These are phyloP conservation scores for Scaptomyza reducta DNA, from an alignment of 2,888 invertebrate genomes.

Conservation along the genomic window DNA sequence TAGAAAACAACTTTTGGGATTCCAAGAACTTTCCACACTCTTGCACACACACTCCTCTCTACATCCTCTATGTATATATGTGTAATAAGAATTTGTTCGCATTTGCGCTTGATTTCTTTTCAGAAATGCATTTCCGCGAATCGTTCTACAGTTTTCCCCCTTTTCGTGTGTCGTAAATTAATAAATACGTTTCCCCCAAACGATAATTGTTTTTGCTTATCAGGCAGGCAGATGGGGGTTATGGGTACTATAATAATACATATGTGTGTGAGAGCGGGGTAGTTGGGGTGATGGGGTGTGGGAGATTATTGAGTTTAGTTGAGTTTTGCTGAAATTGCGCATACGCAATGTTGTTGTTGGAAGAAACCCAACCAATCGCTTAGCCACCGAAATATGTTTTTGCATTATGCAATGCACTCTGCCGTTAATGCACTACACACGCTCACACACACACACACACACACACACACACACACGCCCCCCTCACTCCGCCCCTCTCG, in stretches of 20 bases:
- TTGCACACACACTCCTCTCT: too few relatives aligned
- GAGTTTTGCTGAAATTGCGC: conserved; percentile 29
- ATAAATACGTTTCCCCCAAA: conserved; percentile 26
- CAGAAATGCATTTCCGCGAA: not conserved
- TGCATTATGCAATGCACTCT: conserved; percentile 39
- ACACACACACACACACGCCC: not conserved
- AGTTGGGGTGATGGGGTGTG: not conserved
- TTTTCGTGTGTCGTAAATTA: conserved; percentile 27
- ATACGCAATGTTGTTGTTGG: conserved; percentile 35
- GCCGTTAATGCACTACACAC: conserved; percentile 32
- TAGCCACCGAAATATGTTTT: conserved; percentile 39
- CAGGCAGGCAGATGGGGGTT: not conserved
- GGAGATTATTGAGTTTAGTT: conserved; percentile 32
- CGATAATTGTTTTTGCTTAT: conserved; percentile 57
- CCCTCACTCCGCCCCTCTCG: not conserved
- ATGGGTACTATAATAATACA: conserved; percentile 13
- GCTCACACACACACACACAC: not conserved
- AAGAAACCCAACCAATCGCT: conserved; percentile 33
- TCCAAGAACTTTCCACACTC: too few relatives aligned
- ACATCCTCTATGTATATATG: too few relatives aligned
- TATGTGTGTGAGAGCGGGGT: too few relatives aligned
- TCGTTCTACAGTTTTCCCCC: not conserved
- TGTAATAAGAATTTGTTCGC: not conserved
- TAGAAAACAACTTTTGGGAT: too few relatives aligned
- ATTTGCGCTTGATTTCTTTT: not conserved